Evolutionary conservation across 2,888 invertebrate genomes (phyloP), one percentile per base, ranked within the genome.

Genomic region (Eretmocerus hayati): DNA sequence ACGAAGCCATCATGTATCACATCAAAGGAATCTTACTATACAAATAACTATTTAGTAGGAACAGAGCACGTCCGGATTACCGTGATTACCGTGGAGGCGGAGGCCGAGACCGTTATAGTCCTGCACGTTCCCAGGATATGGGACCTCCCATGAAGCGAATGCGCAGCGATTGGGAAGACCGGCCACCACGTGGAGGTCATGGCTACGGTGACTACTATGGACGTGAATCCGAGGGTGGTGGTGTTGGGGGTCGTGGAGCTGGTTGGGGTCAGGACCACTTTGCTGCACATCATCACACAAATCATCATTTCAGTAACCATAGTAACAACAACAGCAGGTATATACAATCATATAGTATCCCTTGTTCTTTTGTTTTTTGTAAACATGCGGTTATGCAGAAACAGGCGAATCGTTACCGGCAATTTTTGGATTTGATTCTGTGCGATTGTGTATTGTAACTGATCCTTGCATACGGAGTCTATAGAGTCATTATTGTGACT

Each of bases 111-210:
- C 65, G 85, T 22, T 75, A 75, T 54, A 74, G 75, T 46, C 74
- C 74, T 0, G 83, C 86, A 0, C 84, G 85, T 60, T 87, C 87
- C 0, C 88, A 88, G 1, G 83, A 85, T 58, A 77, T 88, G 62
- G 83, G 83, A 15, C 87, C 89, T 5, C 84, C 87, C 0, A 78
- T 81, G 58, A 90, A 90, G 64, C 77, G 89, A 46, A 83, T 88
- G 72, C 75, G 90, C 42, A 75, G 74, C 2, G 86, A 86, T 51
- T 86, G 85, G 89, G 83, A 80, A 54, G 82, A 67, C 48, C 62
- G 70, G 33, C 65, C 67, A 0, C 60, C 57, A n/a, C 26, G 45
- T 9, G 64, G 35, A 11, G 60, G 65, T 3, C 31, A 18, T 30
- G 41, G 36, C 4, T 50, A 53, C 22, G 53, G 50, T 3, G 50